Base-by-base conservation (phyloP, 2,888 invertebrate species). In the Emmelina monodactyla region DNA sequence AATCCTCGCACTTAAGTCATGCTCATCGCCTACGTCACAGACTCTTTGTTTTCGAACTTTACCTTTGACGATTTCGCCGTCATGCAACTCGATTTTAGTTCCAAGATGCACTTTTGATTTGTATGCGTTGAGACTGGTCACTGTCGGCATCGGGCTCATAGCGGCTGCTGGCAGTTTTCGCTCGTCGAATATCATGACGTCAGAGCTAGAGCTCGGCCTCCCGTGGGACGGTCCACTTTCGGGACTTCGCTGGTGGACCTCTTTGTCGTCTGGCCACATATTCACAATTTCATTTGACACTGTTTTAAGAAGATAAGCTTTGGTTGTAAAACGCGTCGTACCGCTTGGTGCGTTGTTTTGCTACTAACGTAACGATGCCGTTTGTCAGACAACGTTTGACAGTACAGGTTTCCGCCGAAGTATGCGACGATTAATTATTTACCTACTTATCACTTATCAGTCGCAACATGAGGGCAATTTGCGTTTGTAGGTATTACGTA, bases 41-140 rank as follows among this genome's bases (percentile, higher is more conserved):
- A n/a, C n/a, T n/a, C n/a, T n/a, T n/a, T n/a, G n/a, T n/a, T n/a
- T n/a, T n/a, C n/a, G n/a, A n/a, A n/a, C n/a, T n/a, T 19, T 29
- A 76, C 78, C 75, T 66, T 70, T 70, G 41, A 78, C 56, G 46
- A 71, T 62, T 45, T 73, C 72, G 10, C 58, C 62, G 51, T 63
- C 66, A 42, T 71, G 66, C 2, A 76, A 60, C 40, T 67, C 71
- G 40, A 73, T 70, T 47, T 68, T 71, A 11, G 71, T 64, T 3
- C 78, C 76, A 37, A 76, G 56, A 49, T 75, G 75, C 28, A 73
- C 60, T 11, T 57, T 53, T 2, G 62, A 53, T 34, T 64, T 65
- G 33, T 56, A 61, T 9, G 75, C 64, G 41, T 63, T 68, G 22
- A 75, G 46, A 35, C 57, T 66, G 11, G 56, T 11, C 4, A 29